phyloP scores from a whole-genome alignment of 2,113 vertebrate species.

The Misgurnus anguillicaudatus region DNA sequence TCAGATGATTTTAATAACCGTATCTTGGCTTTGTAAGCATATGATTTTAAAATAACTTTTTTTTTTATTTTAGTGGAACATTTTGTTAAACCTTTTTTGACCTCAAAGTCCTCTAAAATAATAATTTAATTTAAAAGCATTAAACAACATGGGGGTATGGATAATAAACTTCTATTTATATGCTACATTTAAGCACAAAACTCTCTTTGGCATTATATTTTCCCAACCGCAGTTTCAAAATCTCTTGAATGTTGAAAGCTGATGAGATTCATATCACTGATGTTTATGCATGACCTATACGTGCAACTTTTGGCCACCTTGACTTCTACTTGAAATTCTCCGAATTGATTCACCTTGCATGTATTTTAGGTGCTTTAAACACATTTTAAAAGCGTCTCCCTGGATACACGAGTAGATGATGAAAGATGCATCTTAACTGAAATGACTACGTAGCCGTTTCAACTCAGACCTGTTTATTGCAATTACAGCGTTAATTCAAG shows the following conservation, averaged over 20 bases:
- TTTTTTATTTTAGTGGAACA: too few relatives aligned
- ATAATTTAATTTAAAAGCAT: neutral
- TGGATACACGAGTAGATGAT: neutral
- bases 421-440: conserved; percentile 5
- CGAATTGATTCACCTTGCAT: too few relatives aligned
- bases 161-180: conserved; percentile 2
- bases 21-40: too few relatives aligned
- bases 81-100: too few relatives aligned
- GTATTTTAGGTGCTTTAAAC: neutral
- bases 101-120: too few relatives aligned
- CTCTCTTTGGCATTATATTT: conserved; percentile 17
- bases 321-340: too few relatives aligned
- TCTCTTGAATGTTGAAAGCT: neutral
- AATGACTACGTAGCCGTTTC: neutral
- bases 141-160: neutral
- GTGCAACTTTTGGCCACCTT: neutral
- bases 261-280: conserved; percentile 17
- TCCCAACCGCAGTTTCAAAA: neutral
- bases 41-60: too few relatives aligned
- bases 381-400: neutral
- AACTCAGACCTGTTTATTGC: neutral
- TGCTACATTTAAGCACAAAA: neutral
- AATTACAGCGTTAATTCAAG: neutral
- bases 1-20: too few relatives aligned
- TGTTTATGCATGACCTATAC: neutral